Base-by-base conservation (phyloP, 2,888 invertebrate genomes). In the Lapara coniferarum region DNA sequence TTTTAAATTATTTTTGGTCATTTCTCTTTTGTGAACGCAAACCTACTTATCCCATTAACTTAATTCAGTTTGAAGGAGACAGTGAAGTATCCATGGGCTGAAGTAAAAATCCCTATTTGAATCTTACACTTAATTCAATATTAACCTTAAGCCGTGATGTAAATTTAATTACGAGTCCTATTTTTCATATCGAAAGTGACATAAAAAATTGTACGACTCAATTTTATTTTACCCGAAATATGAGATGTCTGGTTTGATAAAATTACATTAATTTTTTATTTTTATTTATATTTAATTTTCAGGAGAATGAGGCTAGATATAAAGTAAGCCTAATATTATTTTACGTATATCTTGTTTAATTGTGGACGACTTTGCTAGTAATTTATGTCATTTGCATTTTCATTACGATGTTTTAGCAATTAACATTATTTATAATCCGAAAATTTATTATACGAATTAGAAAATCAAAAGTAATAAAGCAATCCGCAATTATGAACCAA, bases 61-160 rank as follows among this genome's bases (percentile, higher is more conserved):
- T 70, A 70, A 70, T 70, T 70, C 68, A 70, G 55, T 68, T 68
- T 56, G 66, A 25, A 70, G 30, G 68, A 70, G 70, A 68, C 68
- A 66, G 49, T 66, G 66, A 57, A 70, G 57, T 68, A 68, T 68
- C 66, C 68, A 70, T 56, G 49, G 70, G 74, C 69, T 67, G 70
- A 71, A 72, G 72, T 75, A 76, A 75, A 75, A 73, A 71, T 71
- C 69, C 72, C 74, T 75, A 76, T 77, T 75, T 74, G 71, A 76
- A 70, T 70, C 63, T 56, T 66, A 57, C 51, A 55, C 37, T 30
- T 68, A 68, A 68, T 70, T 66, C 56, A 66, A 68, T 70, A 66
- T 51, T 56, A 57, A 56, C 37, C 66, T 46, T 14, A 25, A 16
- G 25, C 59, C 58, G 30, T 66, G 69, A 71, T 69, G 70, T 16